These are phyloP conservation scores for Fopius arisanus DNA, from an alignment of 1,140 invertebrate genomes.

Conservation along the genomic window DNA sequence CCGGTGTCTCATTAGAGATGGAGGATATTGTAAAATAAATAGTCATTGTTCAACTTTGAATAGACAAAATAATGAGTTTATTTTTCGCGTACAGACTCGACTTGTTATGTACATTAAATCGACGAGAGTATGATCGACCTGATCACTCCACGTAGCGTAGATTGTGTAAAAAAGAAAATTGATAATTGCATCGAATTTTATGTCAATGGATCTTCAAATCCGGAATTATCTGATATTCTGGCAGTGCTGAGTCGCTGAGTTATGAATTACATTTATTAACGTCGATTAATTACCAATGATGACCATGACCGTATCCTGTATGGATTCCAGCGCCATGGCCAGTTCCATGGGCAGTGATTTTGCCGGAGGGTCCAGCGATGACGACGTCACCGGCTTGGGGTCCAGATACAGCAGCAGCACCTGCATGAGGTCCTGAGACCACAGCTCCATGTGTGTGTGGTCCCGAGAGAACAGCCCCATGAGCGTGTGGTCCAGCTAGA, in stretches of 20 bases:
- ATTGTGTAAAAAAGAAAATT: background rate
- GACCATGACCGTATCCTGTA: constrained; percentile 53
- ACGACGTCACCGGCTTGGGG: constrained; percentile 60
- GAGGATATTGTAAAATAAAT: background rate
- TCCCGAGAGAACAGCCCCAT: constrained; percentile 46
- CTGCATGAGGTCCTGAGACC: constrained; percentile 56
- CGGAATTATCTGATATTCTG: background rate
- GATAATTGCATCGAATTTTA: background rate
- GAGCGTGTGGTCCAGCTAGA: constrained; percentile 37
- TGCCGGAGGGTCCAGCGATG: constrained; percentile 60
- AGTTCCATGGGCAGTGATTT: constrained; percentile 59
- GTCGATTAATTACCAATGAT: constrained; percentile 48
- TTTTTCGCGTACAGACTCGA: constrained; percentile 13
- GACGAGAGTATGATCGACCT: background rate
- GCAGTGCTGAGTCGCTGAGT: background rate
- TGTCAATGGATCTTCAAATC: background rate
- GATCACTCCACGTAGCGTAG: background rate
- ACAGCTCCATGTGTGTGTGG: constrained; percentile 53
- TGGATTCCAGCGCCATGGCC: constrained; percentile 56
- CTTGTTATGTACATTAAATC: constrained; percentile 18
- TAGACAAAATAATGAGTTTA: constrained; percentile 17
- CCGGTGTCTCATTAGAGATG: background rate
- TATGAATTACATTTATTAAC: background rate
- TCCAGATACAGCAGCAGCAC: constrained; percentile 55
- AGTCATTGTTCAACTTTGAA: background rate